These are phyloP conservation scores for Xestia sexstrigata DNA, from an alignment of 2,888 invertebrate genomes.

Conservation along the genomic window DNA sequence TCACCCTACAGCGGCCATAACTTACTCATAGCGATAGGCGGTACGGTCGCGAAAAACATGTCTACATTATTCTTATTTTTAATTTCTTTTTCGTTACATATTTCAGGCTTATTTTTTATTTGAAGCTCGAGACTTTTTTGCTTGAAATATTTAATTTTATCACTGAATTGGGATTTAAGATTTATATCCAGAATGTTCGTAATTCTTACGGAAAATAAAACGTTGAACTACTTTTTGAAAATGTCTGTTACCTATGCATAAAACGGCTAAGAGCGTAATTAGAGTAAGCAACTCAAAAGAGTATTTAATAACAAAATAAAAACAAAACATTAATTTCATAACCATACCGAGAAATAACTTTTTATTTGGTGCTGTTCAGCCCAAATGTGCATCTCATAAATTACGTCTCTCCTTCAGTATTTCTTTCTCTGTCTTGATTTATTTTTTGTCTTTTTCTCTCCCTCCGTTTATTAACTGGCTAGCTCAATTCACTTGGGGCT, in stretches of 20 bases:
- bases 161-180: conserved; percentile 45
- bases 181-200: conserved; percentile 3
- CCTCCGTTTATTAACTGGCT: conserved; percentile 83
- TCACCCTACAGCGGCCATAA: conserved; percentile 91
- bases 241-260: neutral
- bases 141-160: conserved; percentile 63
- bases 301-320: conserved; percentile 56
- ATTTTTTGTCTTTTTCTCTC: conserved; percentile 82
- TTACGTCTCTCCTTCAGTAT: conserved; percentile 85
- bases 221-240: neutral
- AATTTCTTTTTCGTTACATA: conserved; percentile 69
- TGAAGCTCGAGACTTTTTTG: conserved; percentile 50
- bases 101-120: conserved; percentile 67
- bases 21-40: conserved; percentile 91
- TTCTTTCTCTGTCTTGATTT: conserved; percentile 83
- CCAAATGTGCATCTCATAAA: conserved; percentile 90
- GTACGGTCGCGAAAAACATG: conserved; percentile 89
- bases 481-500: conserved; percentile 82
- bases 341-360: conserved; percentile 84
- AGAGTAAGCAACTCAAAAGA: neutral
- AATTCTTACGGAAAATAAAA: conserved; percentile 2
- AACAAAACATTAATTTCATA: conserved; percentile 78
- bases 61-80: conserved; percentile 80
- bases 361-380: conserved; percentile 87
- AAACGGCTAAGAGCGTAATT: neutral